Percentiles rank a stretch among this genome's conserved stretches.
Evolutionary conservation across 2,888 invertebrate species (phyloP).

Genomic region (Oscheius sp.): DNA sequence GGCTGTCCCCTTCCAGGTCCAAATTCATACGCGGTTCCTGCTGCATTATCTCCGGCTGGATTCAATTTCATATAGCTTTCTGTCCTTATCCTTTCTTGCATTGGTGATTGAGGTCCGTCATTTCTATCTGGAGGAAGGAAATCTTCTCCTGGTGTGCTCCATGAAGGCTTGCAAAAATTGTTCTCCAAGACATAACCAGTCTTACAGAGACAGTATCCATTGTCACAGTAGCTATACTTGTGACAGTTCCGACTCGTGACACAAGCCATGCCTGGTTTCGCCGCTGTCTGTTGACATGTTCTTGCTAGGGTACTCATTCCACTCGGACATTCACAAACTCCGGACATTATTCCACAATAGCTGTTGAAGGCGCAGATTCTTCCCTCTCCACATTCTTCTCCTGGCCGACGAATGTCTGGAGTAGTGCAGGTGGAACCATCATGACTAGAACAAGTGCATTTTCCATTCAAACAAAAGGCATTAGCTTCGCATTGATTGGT

Average conservation of each 20-base stretch:
- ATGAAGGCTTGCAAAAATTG: slow-evolving; percentile 46
- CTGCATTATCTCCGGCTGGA: neutral
- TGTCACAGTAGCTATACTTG: slow-evolving; percentile 65
- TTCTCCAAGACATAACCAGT: slow-evolving; percentile 46
- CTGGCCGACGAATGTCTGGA: slow-evolving; percentile 55
- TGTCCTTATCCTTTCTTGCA: slow-evolving; percentile 30
- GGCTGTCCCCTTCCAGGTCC: neutral
- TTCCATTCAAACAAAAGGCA: slow-evolving; percentile 45
- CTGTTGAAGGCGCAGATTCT: slow-evolving; percentile 56
- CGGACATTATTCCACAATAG: slow-evolving; percentile 61
- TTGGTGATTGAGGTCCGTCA: slow-evolving; percentile 32
- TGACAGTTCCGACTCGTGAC: slow-evolving; percentile 60
- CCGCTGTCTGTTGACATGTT: slow-evolving; percentile 54
- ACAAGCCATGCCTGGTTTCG: slow-evolving; percentile 59
- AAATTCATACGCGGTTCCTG: slow-evolving; percentile 2
- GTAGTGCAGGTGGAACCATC: slow-evolving; percentile 43
- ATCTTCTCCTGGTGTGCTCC: slow-evolving; percentile 3
- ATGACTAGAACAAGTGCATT: slow-evolving; percentile 43
- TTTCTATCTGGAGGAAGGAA: slow-evolving; percentile 39
- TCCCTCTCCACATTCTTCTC: slow-evolving; percentile 56
- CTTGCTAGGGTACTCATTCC: slow-evolving; percentile 57
- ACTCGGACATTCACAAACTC: slow-evolving; percentile 68
- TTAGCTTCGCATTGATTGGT: slow-evolving; percentile 51
- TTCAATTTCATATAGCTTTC: slow-evolving; percentile 28
- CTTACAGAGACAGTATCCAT: slow-evolving; percentile 63